Evolutionary conservation across 2,797 vertebrate species (phyloP), one percentile per base, ranked within the genome.

Genomic region (Acrossocheilus wenchowensis): DNA sequence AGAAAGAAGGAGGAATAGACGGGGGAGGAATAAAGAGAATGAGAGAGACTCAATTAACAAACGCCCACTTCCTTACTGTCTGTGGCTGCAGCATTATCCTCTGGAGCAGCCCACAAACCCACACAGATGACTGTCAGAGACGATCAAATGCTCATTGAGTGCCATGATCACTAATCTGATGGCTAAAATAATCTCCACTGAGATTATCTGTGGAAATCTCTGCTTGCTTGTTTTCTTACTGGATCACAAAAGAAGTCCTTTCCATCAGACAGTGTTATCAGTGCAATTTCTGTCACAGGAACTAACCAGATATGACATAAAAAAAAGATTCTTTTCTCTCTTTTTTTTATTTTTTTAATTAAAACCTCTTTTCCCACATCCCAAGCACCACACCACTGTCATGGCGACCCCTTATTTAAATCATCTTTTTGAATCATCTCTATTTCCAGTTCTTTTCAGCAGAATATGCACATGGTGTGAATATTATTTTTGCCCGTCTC

Each of bases 41-140:
- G 34, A 78, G 66, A 72, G 17, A 80, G 77, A 81, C 78, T 85
- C 71, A 82, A 85, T 85, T 88, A 86, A 80, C 84, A 86, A 88
- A 88, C 84, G 15, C 87, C 87, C 80, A 83, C 87, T 83, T 82
- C 52, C 73, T 66, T 50, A 73, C 71, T 52, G 80, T 85, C 66
- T 39, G 68, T 48, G 54, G 66, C 84, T 85, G 60, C 54, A 83
- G 80, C 73, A 86, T 80, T 78, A 82, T 82, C 41, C 84, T 78
- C 83, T 68, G 62, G 41, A 87, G 52, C 69, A 71, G 69, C 54
- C 68, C 75, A 79, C 83, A 81, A 80, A 66, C 85, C 45, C 68
- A 82, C 85, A 86, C 86, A 78, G 48, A 73, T 83, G 17, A 74
- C 69, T 62, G 26, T 23, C 69, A 64, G 52, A 83, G 26, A 48